phyloP scores from a whole-genome alignment of 2,888 invertebrate species.

The Cerastis rubricosa region DNA sequence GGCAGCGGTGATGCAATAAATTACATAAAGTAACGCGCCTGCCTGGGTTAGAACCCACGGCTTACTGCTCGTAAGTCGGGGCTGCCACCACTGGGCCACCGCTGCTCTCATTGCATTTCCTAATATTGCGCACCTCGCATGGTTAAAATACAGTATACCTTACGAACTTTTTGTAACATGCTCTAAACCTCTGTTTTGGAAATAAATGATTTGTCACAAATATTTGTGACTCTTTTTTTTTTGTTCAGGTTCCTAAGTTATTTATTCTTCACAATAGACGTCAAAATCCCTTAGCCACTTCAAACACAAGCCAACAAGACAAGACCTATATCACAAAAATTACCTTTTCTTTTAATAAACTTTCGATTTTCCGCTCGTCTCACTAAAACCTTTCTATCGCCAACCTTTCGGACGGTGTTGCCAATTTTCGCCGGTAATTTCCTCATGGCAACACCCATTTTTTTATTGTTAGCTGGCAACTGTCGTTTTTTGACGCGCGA shows the following conservation, averaged over 20 bases:
- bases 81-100: too few relatives aligned
- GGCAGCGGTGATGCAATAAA: too few relatives aligned
- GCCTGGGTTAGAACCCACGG: too few relatives aligned
- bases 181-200: too few relatives aligned
- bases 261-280: constrained; percentile 7
- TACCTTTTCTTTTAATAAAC: constrained; percentile 86
- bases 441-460: constrained; percentile 64
- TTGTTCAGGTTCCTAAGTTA: not conserved
- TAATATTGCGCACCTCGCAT: too few relatives aligned
- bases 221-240: too few relatives aligned
- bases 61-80: too few relatives aligned
- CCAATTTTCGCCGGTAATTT: constrained; percentile 75
- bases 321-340: not conserved
- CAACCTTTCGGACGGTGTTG: constrained; percentile 73
- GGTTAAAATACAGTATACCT: too few relatives aligned
- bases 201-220: too few relatives aligned
- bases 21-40: too few relatives aligned
- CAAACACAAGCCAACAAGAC: constrained; percentile 14
- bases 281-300: constrained; percentile 14
- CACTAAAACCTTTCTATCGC: constrained; percentile 81
- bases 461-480: constrained; percentile 65
- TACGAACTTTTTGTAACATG: too few relatives aligned
- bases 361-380: constrained; percentile 76
- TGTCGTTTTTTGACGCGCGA: constrained; percentile 67
- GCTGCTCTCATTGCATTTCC: too few relatives aligned